These are phyloP conservation scores for Euspilapteryx auroguttella DNA, from an alignment of 2,888 invertebrate genomes.

Conservation along the genomic window DNA sequence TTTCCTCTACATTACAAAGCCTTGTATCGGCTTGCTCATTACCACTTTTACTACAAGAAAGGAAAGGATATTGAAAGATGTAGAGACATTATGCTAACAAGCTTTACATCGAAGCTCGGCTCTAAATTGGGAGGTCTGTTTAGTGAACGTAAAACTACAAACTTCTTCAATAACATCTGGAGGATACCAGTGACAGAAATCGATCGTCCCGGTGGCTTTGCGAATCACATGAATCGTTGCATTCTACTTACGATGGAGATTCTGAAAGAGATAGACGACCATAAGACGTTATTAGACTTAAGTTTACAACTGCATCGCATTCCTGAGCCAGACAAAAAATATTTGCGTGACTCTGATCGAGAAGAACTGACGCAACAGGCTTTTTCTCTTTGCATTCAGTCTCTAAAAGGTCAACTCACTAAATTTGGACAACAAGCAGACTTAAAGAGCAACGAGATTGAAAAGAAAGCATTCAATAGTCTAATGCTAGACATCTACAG, in stretches of 20 bases:
- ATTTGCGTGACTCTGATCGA: conserved; percentile 83
- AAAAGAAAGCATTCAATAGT: conserved; percentile 49
- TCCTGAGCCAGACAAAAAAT: conserved; percentile 88
- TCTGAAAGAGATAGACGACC: conserved; percentile 77
- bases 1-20: conserved; percentile 94
- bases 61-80: conserved; percentile 70
- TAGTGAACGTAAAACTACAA: conserved; percentile 78
- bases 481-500: conserved; percentile 64
- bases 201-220: conserved; percentile 89
- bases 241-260: conserved; percentile 81
- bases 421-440: conserved; percentile 50
- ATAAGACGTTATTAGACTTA: conserved; percentile 76
- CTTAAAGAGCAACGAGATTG: conserved; percentile 39
- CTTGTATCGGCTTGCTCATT: conserved; percentile 82
- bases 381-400: conserved; percentile 70
- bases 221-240: conserved; percentile 87
- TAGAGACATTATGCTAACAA: conserved; percentile 70
- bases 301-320: conserved; percentile 76
- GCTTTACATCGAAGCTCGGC: conserved; percentile 66
- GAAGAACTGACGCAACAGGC: conserved; percentile 81
- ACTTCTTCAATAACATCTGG: conserved; percentile 95
- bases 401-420: conserved; percentile 66
- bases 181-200: conserved; percentile 87
- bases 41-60: conserved; percentile 74
- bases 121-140: conserved; percentile 81